These are phyloP conservation scores for Meteorus sp. DNA, from an alignment of 1,140 invertebrate species.

Conservation along the genomic window DNA sequence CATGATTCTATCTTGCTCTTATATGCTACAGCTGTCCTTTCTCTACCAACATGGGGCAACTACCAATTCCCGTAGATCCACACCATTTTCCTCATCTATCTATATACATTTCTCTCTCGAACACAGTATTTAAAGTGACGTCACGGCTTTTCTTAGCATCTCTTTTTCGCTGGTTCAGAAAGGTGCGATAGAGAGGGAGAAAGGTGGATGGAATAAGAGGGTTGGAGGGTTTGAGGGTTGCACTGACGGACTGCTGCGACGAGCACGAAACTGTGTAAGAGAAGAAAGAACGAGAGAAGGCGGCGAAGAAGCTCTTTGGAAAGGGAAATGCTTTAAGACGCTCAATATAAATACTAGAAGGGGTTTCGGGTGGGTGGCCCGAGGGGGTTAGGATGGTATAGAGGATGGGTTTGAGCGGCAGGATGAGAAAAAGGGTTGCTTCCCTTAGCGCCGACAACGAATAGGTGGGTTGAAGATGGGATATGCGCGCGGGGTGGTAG, in stretches of 20 bases:
- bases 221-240: too few species aligned
- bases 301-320: too few species aligned
- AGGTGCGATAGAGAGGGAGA: too few species aligned
- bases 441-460: slow-evolving; percentile 53
- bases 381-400: background rate
- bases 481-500: slow-evolving; percentile 33
- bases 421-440: slow-evolving; percentile 60
- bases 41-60: slow-evolving; percentile 34
- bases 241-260: too few species aligned
- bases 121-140: slow-evolving; percentile 44
- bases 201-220: too few species aligned
- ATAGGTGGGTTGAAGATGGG: background rate
- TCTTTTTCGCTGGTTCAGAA: slow-evolving; percentile 1
- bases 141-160: slow-evolving; percentile 26
- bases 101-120: slow-evolving; percentile 9
- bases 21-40: too few species aligned
- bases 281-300: too few species aligned
- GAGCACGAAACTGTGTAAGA: too few species aligned
- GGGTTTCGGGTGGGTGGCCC: slow-evolving; percentile 34
- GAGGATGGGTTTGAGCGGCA: slow-evolving; percentile 25
- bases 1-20: too few species aligned
- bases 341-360: slow-evolving; percentile 61
- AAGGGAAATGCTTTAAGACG: slow-evolving; percentile 58
- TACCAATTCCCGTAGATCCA: slow-evolving; percentile 43
- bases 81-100: too few species aligned